A percentile compares a stretch with the other conserved stretches of the same genome.
phyloP scores from a whole-genome alignment of 2,888 invertebrate species.

The Phyllotreta cruciferae region DNA sequence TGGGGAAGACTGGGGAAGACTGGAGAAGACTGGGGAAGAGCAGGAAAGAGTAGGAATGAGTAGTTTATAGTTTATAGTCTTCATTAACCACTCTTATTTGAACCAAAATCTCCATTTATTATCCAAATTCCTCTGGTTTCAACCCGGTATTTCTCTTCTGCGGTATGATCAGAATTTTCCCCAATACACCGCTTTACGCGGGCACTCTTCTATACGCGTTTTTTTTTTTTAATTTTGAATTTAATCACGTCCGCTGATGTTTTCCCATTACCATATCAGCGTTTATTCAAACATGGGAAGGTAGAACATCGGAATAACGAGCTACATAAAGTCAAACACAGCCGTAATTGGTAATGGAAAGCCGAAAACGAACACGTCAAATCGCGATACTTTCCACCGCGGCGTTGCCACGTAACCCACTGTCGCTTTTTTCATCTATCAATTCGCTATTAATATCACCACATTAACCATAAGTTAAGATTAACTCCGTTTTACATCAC shows the following conservation, averaged over 20 bases:
- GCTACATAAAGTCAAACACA: constrained; percentile 49
- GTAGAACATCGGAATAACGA: constrained; percentile 49
- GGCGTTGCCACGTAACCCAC: constrained; percentile 25
- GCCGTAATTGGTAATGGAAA: constrained; percentile 48
- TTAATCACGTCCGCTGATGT: constrained; percentile 48
- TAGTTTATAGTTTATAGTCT: too few relatives aligned
- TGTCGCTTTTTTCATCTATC: neutral
- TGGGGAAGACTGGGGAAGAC: too few relatives aligned
- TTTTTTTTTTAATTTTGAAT: constrained; percentile 48
- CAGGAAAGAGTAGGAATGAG: too few relatives aligned
- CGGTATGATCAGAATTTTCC: too few relatives aligned
- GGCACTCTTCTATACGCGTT: constrained; percentile 25
- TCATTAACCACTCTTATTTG: too few relatives aligned
- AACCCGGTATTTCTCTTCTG: too few relatives aligned
- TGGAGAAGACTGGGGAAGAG: too few relatives aligned
- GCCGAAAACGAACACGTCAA: constrained; percentile 36
- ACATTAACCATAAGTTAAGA: neutral
- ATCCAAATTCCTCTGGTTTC: too few relatives aligned
- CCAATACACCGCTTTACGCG: neutral
- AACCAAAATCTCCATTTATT: too few relatives aligned
- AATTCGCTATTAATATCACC: neutral
- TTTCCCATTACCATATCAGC: constrained; percentile 48
- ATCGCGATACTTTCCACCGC: constrained; percentile 30
- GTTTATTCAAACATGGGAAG: constrained; percentile 49
- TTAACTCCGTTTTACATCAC: neutral